Conservation (phyloP, 2,113 vertebrate genomes). For the Tinamus guttatus region DNA sequence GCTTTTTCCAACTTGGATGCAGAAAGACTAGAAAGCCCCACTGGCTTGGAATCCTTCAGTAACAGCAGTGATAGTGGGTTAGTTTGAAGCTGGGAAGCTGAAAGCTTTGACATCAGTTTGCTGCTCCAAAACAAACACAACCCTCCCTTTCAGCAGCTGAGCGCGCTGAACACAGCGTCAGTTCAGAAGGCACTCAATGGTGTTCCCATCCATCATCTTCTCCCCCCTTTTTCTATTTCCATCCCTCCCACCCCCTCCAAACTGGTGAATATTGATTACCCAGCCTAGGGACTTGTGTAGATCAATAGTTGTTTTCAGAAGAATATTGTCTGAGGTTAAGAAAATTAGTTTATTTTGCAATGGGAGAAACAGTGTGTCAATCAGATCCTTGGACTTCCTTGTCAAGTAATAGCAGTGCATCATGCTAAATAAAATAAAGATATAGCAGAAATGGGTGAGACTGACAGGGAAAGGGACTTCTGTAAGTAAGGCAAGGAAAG, state of each 20-base stretch:
- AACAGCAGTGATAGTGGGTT: neutral
- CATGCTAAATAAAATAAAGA: neutral
- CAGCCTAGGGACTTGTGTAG: slow-evolving; percentile 63
- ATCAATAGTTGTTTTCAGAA: slow-evolving; percentile 77
- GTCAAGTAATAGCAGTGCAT: neutral
- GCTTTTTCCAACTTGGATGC: neutral
- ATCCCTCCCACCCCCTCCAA: neutral
- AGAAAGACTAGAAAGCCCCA: neutral
- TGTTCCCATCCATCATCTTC: slow-evolving; percentile 74
- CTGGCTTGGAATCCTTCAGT: neutral
- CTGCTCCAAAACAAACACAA: slow-evolving; percentile 21
- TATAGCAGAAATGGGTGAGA: neutral
- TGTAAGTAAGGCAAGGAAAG: neutral
- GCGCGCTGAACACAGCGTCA: slow-evolving; percentile 39
- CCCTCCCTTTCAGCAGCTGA: slow-evolving; percentile 38
- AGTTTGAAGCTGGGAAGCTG: slow-evolving; percentile 6
- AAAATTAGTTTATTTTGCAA: slow-evolving; percentile 78
- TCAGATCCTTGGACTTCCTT: slow-evolving; percentile 52
- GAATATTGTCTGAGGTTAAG: slow-evolving; percentile 67
- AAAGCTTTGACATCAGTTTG: slow-evolving; percentile 18
- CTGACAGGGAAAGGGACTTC: neutral
- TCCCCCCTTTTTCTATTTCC: slow-evolving; percentile 35
- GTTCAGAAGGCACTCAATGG: slow-evolving; percentile 39
- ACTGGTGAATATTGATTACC: slow-evolving; percentile 73
- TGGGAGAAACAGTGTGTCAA: slow-evolving; percentile 69